Base-by-base conservation (phyloP, 2,888 invertebrate species). In the Chloroclystis v-ata region DNA sequence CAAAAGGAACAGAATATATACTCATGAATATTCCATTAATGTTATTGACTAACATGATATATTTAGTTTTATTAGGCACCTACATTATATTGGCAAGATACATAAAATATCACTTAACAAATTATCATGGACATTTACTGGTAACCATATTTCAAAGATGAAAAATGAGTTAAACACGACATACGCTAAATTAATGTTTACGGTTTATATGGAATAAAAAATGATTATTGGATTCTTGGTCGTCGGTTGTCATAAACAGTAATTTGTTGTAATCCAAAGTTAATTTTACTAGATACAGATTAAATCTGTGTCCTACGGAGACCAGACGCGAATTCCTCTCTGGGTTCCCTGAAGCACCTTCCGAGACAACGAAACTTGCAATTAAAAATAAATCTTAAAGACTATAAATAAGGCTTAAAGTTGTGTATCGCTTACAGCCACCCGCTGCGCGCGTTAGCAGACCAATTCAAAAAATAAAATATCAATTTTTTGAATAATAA, bases 401-500 rank as follows among this genome's bases (percentile, higher is more conserved):
- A 13, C 42, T 40, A 28, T 9, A 3, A 44, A 59, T 72, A 77
- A 65, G 61, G 69, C 61, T 58, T 48, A 59, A 61, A 69, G 55
- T 73, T 44, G 48, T 52, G 46, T 58, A 45, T 49, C 43, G 47
- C 32, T 29, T 29, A 35, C 39, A 61, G 63, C 75, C 82, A 66
- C 86, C 86, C 75, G 85, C 86, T 82, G 85, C 39, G 86, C 63
- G 77, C 79, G 85, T 85, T 80, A 83, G 81, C 85, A 80, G 77
- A 67, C 71, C 78, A 73, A 76, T 79, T 75, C 78, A 66, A 80
- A 78, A 83, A 82, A 84, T 78, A 85, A 84, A 84, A 83, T 83
- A 83, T 82, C 81, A 82, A 82, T 84, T 84, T 83, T 80, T 72
- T 71, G 76, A 78, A 78, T 84, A 82, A 87, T 86, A 86, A 85